Evolutionary conservation across 64 coral and sea anemone genomes (phyloP).

Genomic region (Stichodactyla mertensii): DNA sequence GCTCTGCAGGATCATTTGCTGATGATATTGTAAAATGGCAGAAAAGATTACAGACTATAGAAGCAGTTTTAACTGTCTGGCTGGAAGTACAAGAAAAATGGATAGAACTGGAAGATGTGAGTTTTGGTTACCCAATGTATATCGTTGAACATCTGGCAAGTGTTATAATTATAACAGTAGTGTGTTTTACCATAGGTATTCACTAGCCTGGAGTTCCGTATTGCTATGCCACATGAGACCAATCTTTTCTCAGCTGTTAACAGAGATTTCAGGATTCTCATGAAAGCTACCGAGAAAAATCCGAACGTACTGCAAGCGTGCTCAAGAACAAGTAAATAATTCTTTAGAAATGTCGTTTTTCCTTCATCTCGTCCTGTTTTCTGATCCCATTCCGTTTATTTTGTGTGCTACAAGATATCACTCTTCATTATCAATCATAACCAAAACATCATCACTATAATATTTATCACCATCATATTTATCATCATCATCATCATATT

Average conservation of each 20-base stretch:
- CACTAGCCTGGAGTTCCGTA: slow-evolving; percentile 85
- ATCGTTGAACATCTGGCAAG: too few relatives aligned
- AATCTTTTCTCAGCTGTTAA: slow-evolving; percentile 97
- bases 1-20: slow-evolving; percentile 90
- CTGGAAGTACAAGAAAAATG: slow-evolving; percentile 96
- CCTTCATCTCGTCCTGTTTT: not conserved
- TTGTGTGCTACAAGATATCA: too few relatives aligned
- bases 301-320: slow-evolving; percentile 95
- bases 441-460: too few relatives aligned
- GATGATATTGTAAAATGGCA: slow-evolving; percentile 99
- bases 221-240: slow-evolving; percentile 96
- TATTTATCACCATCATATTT: too few relatives aligned
- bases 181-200: slow-evolving; percentile 51
- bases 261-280: slow-evolving; percentile 90
- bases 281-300: slow-evolving; percentile 94
- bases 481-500: not conserved
- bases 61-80: slow-evolving; percentile 91
- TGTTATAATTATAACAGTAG: too few relatives aligned
- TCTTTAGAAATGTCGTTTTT: not conserved
- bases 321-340: slow-evolving; percentile 90
- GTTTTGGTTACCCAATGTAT: not conserved
- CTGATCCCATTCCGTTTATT: not conserved
- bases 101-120: slow-evolving; percentile 94
- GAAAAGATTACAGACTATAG: slow-evolving; percentile 90
- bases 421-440: not conserved